A percentile compares a stretch with the other conserved stretches of the same genome.
Evolutionary conservation across 64 coral and sea anemone species (phyloP).

Genomic region (Dendronephthya gigantea): DNA sequence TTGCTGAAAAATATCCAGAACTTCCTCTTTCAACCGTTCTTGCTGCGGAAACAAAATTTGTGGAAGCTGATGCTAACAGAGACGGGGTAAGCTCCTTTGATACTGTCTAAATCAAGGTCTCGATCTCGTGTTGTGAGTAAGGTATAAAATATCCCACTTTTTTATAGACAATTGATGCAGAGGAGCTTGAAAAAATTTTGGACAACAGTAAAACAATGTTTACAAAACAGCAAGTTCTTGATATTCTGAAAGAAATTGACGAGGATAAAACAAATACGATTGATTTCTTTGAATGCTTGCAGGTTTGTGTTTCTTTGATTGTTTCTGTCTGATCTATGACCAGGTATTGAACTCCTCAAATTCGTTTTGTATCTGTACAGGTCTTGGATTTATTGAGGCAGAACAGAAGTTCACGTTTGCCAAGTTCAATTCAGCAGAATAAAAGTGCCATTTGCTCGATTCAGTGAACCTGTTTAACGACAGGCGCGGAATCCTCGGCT

Average conservation of each 20-base stretch:
- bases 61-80: conserved; percentile 89
- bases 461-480: conserved; percentile 30
- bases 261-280: conserved; percentile 93
- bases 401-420: conserved; percentile 48
- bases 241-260: conserved; percentile 85
- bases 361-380: conserved; percentile 10
- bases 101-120: background rate
- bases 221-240: conserved; percentile 66
- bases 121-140: background rate
- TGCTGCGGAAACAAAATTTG: conserved; percentile 79
- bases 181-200: conserved; percentile 75
- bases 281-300: conserved; percentile 80
- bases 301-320: conserved; percentile 36
- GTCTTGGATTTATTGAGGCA: conserved; percentile 48
- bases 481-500: no score
- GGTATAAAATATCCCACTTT: background rate
- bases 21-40: conserved; percentile 68
- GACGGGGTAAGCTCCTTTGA: conserved; percentile 56
- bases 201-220: conserved; percentile 53
- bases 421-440: conserved; percentile 45
- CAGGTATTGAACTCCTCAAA: background rate
- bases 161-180: conserved; percentile 62
- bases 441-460: conserved; percentile 52
- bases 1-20: conserved; percentile 65
- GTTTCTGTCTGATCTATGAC: background rate